Evolutionary conservation across 2,888 invertebrate species (phyloP), one percentile per base, ranked within the genome.

Genomic region (Amiota minor): DNA sequence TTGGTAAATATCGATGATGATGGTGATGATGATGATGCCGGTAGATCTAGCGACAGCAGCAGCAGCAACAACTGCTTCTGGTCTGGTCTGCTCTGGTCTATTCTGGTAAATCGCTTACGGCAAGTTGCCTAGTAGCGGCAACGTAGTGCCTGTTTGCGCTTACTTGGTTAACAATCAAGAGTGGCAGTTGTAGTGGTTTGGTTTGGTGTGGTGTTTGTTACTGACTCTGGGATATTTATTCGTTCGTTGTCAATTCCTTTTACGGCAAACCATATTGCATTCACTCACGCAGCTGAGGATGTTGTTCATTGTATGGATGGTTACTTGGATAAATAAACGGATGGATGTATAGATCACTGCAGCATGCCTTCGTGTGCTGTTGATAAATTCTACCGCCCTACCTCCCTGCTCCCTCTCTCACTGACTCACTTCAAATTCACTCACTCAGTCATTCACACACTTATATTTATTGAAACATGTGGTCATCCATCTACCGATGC

Each of bases 241-340:
- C 82, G 75, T 75, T 47, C 78, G 76, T 75, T 76, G 74, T 80
- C 74, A 70, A 20, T 77, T 76, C 82, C 82, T 76, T 82, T 78
- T 82, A 79, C 64, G 82, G 79, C 50, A 70, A 72, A 59, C 50
- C 70, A 69, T 76, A 70, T 64, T 74, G 77, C 76, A 75, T 72
- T 79, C 79, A 79, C 78, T 76, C 78, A 76, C 70, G 71, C 68
- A 65, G 64, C 12, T 6, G 53, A 53, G 53, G 69, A 46, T 50
- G 71, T 59, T 62, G 18, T 35, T 53, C 76, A 70, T 47, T 46
- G 70, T 50, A 62, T 71, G 50, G 53, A 72, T 50, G 11, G 73
- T 74, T 64, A 72, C 11, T 45, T 56, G 59, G 20, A 56, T 72
- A 59, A 62, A 20, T 35, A 14, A 8, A 20, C 23, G 23, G 14